Conservation (phyloP, 2,888 invertebrate species). For the Bedellia somnulentella region DNA sequence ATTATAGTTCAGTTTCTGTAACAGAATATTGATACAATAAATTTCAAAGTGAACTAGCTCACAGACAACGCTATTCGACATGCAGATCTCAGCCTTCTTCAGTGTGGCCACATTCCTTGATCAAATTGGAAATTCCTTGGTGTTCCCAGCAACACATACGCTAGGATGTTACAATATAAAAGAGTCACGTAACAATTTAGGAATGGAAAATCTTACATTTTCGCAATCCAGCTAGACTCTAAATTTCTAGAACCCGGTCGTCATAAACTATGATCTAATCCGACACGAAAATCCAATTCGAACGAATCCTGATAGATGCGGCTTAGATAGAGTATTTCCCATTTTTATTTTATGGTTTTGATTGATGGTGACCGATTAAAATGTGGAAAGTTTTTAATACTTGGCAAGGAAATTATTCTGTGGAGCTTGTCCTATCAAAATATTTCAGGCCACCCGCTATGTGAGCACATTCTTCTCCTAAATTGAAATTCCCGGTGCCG, state of each 20-base stretch:
- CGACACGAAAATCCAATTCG: background rate
- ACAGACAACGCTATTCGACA: constrained; percentile 19
- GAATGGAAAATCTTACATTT: too few relatives aligned
- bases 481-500: constrained; percentile 61
- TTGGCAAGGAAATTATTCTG: constrained; percentile 53
- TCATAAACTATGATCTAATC: too few relatives aligned
- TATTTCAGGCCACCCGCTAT: constrained; percentile 61
- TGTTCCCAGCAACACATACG: background rate
- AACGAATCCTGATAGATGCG: background rate
- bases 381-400: constrained; percentile 35
- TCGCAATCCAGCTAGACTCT: too few relatives aligned
- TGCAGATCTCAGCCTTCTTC: constrained; percentile 35
- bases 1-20: too few relatives aligned
- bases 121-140: constrained; percentile 39
- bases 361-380: constrained; percentile 9
- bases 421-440: constrained; percentile 61
- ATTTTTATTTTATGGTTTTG: too few relatives aligned
- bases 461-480: constrained; percentile 63
- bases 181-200: too few relatives aligned
- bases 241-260: too few relatives aligned
- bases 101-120: constrained; percentile 26
- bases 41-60: constrained; percentile 27
- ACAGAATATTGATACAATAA: constrained; percentile 35
- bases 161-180: too few relatives aligned
- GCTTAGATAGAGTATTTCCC: too few relatives aligned